Base-by-base conservation (phyloP, 1,140 invertebrate species). In the Lucilia sericata region DNA sequence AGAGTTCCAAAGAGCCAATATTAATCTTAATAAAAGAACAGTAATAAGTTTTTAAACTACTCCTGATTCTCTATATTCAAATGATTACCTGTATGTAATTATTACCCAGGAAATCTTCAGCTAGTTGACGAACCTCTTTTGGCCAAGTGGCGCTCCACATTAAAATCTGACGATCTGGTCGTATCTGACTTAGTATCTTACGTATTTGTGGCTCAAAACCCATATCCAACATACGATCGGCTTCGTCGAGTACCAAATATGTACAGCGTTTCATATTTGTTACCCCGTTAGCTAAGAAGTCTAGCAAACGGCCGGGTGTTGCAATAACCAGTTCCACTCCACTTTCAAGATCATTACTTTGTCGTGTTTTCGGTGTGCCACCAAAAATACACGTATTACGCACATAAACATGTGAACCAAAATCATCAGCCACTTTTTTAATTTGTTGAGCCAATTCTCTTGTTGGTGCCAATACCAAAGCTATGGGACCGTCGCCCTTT, bases 101-200 rank as follows among this genome's bases (percentile, higher is more conserved):
- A 84, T 95, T 93, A 88, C 93, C 94, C 0, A 99, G 92, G 89
- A 99, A 99, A 89, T 99, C 98, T 90, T 97, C 95, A 65, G 98
- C 98, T 47, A 99, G 91, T 88, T 95, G 95, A 83, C 95, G 94
- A 1, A 99, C 98, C 93, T 99, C 98, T 89, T 98, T 98, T 0
- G 98, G 98, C 98, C 98, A 99, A 9, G 98, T 99, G 4, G 98
- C 98, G 85, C 96, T 98, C 97, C 97, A 99, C 98, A 99, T 99
- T 9, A 99, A 92, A 19, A 97, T 97, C 91, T 99, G 98, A 87
- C 98, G 93, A 89, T 99, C 97, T 36, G 97, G 97, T 84, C 97
- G 92, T 89, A 99, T 98, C 92, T 99, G 97, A 88, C 97, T 95
- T 85, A 99, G 94, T 87, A 99, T 99, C 92, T 99, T 98, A 75